Conservation (phyloP, 2,113 vertebrate genomes). For the Pteruthius melanotis region DNA sequence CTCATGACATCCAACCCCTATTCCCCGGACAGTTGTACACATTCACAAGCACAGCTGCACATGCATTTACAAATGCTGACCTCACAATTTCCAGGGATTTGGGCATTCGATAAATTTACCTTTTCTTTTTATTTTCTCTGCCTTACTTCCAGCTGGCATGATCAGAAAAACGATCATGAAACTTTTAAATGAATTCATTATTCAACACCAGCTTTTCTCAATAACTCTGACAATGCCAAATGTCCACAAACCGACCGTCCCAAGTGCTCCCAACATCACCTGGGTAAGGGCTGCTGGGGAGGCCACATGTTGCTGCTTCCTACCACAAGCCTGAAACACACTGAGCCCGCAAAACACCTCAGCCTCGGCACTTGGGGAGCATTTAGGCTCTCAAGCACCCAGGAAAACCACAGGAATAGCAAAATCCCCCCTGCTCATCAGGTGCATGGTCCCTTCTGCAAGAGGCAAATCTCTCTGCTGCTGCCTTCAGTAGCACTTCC, state of each 20-base stretch:
- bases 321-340: background rate
- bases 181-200: constrained; percentile 18
- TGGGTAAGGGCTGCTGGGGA: background rate
- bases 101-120: background rate
- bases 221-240: background rate
- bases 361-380: background rate
- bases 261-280: fast-evolving
- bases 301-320: background rate
- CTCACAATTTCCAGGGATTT: background rate
- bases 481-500: background rate
- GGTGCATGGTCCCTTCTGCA: fast-evolving
- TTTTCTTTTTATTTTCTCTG: background rate
- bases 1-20: background rate
- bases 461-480: background rate
- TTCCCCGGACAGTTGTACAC: background rate
- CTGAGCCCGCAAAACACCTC: background rate
- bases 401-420: fast-evolving
- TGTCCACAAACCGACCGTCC: background rate
- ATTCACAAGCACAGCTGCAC: background rate
- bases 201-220: background rate
- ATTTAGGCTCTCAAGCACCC: background rate
- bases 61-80: background rate
- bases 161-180: constrained; percentile 11
- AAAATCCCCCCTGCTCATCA: background rate
- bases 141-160: background rate